phyloP scores from a whole-genome alignment of 2,888 invertebrate genomes.

The Caradrina clavipalpis region DNA sequence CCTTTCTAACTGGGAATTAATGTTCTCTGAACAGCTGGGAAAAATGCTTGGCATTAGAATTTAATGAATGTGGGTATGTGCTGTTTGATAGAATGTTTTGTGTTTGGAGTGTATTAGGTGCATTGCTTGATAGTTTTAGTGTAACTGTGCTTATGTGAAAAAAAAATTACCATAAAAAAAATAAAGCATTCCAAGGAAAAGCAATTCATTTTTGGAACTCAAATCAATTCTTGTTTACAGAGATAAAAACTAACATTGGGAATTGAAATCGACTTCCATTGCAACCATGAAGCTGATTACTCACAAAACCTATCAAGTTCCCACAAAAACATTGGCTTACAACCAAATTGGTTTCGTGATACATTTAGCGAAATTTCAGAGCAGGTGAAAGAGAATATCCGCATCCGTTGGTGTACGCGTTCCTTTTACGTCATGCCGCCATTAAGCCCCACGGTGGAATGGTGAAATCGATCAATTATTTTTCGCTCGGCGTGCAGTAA shows the following conservation, averaged over 20 bases:
- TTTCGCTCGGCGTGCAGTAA: slow-evolving; percentile 83
- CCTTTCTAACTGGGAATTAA: slow-evolving; percentile 49
- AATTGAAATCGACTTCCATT: not conserved
- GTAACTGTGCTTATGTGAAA: no score
- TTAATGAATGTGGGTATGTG: slow-evolving; percentile 20
- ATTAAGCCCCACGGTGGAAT: slow-evolving; percentile 77
- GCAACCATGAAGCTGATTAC: slow-evolving; percentile 8
- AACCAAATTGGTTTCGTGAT: slow-evolving; percentile 61
- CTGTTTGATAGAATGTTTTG: slow-evolving; percentile 15
- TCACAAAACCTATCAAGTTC: slow-evolving; percentile 30
- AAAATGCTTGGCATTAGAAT: slow-evolving; percentile 37
- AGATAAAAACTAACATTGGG: not conserved
- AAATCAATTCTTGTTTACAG: not conserved
- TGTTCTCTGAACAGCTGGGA: slow-evolving; percentile 49
- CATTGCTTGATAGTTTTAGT: no score
- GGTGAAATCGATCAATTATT: slow-evolving; percentile 88
- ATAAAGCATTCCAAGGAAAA: not conserved
- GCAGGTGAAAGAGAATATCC: slow-evolving; percentile 67
- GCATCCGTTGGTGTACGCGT: slow-evolving; percentile 63
- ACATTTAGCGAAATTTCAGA: slow-evolving; percentile 63
- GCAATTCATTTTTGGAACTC: not conserved
- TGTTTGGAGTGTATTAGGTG: not conserved
- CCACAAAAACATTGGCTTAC: slow-evolving; percentile 47
- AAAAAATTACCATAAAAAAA: no score
- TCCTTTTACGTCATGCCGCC: slow-evolving; percentile 81